phyloP scores from a whole-genome alignment of 2,888 invertebrate genomes.

The Tuta absoluta region DNA sequence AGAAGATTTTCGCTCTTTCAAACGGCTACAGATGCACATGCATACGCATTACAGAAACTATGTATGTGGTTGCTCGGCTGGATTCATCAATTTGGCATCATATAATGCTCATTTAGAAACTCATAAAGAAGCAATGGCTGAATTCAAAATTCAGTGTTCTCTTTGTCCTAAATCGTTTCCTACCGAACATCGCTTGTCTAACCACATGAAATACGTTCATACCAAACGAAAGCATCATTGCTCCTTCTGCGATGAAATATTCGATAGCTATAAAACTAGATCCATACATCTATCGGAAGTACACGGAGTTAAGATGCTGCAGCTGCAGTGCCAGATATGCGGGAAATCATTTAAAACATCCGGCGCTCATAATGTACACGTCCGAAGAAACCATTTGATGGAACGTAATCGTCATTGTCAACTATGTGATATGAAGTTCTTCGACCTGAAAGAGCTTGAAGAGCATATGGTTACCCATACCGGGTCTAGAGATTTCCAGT shows the following conservation, averaged over 20 bases:
- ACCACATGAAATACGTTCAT: conserved; percentile 18
- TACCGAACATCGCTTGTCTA: conserved; percentile 37
- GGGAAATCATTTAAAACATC: conserved; percentile 44
- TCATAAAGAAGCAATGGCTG: conserved; percentile 37
- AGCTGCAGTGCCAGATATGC: conserved; percentile 49
- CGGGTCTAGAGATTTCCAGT: conserved; percentile 54
- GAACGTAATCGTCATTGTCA: conserved; percentile 58
- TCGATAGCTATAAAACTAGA: conserved; percentile 36
- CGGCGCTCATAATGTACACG: conserved; percentile 46
- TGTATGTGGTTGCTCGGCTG: conserved; percentile 58
- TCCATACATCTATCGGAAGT: conserved; percentile 36
- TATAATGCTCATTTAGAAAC: conserved; percentile 28
- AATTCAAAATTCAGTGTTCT: conserved; percentile 40
- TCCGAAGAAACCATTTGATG: conserved; percentile 58
- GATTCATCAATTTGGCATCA: conserved; percentile 27
- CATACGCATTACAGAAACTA: conserved; percentile 54
- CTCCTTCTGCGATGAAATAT: conserved; percentile 38
- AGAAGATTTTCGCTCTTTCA: conserved; percentile 42
- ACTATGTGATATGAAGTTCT: conserved; percentile 62
- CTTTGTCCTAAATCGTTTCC: conserved; percentile 57
- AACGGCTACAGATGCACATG: conserved; percentile 51
- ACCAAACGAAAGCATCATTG: conserved; percentile 35
- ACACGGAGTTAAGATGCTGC: conserved; percentile 35
- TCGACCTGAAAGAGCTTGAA: conserved; percentile 39
- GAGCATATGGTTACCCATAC: conserved; percentile 59